Conservation (phyloP, 2,797 vertebrate genomes). For the Phataginus tricuspis region DNA sequence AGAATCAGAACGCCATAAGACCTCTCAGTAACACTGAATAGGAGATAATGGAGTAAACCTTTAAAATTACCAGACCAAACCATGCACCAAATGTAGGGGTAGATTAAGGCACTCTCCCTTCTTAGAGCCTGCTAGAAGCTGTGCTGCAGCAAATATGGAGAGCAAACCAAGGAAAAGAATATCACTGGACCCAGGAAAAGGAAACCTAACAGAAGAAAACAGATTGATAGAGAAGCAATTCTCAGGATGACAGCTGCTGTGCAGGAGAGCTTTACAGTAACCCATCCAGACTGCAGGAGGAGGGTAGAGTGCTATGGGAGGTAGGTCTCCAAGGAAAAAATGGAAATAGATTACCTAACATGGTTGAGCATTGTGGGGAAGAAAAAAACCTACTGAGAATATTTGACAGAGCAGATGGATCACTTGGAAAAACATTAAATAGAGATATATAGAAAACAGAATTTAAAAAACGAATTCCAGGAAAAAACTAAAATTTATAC, state of each 20-base stretch:
- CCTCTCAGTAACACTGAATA: not conserved
- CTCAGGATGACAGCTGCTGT: too few relatives aligned
- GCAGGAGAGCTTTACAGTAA: fast-evolving
- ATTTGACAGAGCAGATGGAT: not conserved
- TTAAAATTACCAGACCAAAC: not conserved
- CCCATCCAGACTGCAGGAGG: not conserved
- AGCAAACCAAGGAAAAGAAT: not conserved
- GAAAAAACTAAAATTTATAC: not conserved
- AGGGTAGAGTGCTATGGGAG: fast-evolving
- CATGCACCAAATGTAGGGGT: not conserved
- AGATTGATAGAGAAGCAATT: not conserved
- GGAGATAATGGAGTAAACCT: not conserved
- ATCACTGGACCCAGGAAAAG: not conserved
- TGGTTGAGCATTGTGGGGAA: not conserved
- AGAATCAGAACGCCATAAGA: not conserved
- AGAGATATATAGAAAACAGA: not conserved
- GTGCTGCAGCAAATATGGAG: not conserved
- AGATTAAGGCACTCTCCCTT: too few relatives aligned
- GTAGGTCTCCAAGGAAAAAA: not conserved
- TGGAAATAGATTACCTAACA: not conserved
- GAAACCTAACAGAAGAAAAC: not conserved
- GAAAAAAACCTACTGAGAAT: not conserved
- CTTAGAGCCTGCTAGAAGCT: not conserved
- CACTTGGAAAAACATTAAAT: not conserved
- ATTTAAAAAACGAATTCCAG: conserved; percentile 40